A percentile compares a stretch with the other conserved stretches of the same genome.
These are phyloP conservation scores for Chlorocebus sabaeus DNA, from an alignment of 2,113 vertebrate genomes.

Conservation along the genomic window DNA sequence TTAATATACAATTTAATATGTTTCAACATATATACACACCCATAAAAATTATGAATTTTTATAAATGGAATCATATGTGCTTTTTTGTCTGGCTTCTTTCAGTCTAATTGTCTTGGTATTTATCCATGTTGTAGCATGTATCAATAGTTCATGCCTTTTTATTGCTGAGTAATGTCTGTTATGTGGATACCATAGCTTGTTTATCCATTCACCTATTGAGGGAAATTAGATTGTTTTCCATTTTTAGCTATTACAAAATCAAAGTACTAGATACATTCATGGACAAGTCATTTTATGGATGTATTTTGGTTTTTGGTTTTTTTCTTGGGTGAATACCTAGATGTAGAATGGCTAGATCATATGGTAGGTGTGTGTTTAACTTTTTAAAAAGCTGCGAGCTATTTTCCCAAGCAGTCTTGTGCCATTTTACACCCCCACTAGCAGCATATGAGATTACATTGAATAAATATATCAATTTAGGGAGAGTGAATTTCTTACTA, in stretches of 20 bases:
- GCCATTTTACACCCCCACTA: not conserved
- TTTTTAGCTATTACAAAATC: conserved; percentile 18
- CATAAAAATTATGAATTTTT: conserved; percentile 36
- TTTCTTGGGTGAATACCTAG: not conserved
- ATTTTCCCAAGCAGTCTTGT: not conserved
- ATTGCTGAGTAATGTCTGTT: not conserved
- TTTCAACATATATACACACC: not conserved
- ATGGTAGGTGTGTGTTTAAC: not conserved
- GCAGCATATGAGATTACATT: not conserved
- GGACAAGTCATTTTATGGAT: not conserved
- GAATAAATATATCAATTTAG: not conserved
- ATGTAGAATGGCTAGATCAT: not conserved
- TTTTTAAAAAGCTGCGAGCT: not conserved
- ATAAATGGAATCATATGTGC: not conserved
- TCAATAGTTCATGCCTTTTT: not conserved
- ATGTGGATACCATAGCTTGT: not conserved
- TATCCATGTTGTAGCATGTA: not conserved
- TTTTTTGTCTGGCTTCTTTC: not conserved
- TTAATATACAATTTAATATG: not conserved
- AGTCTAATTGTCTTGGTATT: not conserved
- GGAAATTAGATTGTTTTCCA: not conserved
- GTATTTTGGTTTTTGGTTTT: not conserved
- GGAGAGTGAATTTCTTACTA: not conserved
- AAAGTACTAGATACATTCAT: not conserved
- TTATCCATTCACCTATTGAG: not conserved